phyloP scores from a whole-genome alignment of 2,888 invertebrate species.

The Uropetala carovei region DNA sequence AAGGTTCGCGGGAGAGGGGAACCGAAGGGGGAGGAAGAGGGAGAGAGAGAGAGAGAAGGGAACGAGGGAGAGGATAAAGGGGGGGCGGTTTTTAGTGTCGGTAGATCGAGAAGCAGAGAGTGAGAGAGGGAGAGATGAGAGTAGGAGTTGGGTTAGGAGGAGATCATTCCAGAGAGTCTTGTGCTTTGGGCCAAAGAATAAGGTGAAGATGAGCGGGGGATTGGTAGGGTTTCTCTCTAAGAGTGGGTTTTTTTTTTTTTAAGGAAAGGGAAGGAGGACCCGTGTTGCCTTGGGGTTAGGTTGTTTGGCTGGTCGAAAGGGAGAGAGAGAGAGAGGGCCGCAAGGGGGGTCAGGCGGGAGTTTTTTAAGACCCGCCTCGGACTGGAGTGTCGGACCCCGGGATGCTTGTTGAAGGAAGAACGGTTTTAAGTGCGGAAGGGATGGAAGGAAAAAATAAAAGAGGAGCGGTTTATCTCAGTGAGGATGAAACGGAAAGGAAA shows the following conservation, averaged over 20 bases:
- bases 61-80: neutral
- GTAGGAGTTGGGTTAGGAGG: too few relatives aligned
- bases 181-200: too few relatives aligned
- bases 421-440: neutral
- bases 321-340: neutral
- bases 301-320: neutral
- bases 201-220: too few relatives aligned
- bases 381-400: neutral
- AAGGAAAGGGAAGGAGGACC: neutral
- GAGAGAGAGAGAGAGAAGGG: neutral
- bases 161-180: too few relatives aligned
- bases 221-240: too few relatives aligned
- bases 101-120: too few relatives aligned
- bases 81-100: neutral
- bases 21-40: neutral
- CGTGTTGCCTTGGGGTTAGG: neutral
- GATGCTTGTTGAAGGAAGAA: neutral
- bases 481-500: too few relatives aligned
- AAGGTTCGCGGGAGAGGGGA: neutral
- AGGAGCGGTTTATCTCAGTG: too few relatives aligned
- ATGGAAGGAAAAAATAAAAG: neutral
- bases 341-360: neutral
- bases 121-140: too few relatives aligned
- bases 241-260: too few relatives aligned
- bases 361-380: neutral